Conservation (phyloP, 2,888 invertebrate genomes). For the Dryomyza anilis region DNA sequence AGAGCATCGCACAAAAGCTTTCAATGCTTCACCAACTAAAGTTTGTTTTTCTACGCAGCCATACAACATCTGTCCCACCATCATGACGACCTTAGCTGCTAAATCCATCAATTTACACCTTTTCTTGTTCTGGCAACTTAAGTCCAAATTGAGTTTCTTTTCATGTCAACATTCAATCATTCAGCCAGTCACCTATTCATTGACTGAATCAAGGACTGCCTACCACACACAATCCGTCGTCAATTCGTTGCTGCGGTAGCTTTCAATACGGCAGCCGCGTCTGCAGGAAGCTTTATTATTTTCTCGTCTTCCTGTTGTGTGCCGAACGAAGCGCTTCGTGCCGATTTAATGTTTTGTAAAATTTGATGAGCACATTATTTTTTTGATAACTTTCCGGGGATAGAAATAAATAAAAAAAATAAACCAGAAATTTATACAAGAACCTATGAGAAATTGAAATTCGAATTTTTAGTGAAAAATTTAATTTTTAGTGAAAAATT, state of each 20-base stretch:
- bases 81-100: not conserved
- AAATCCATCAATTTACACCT: slow-evolving; percentile 13
- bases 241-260: too few relatives aligned
- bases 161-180: slow-evolving; percentile 8
- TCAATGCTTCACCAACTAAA: not conserved
- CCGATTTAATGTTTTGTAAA: slow-evolving; percentile 16
- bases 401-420: not conserved
- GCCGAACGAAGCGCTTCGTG: not conserved
- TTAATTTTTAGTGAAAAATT: too few relatives aligned
- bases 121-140: not conserved
- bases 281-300: not conserved
- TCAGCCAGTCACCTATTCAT: not conserved
- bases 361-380: slow-evolving; percentile 3
- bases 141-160: slow-evolving; percentile 17
- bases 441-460: not conserved
- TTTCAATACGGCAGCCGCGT: too few relatives aligned
- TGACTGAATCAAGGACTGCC: not conserved
- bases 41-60: not conserved
- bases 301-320: not conserved
- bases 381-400: not conserved
- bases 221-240: not conserved
- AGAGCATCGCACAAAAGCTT: too few relatives aligned
- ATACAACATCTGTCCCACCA: not conserved
- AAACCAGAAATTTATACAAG: not conserved
- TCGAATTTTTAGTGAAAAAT: too few relatives aligned